Evolutionary conservation across 2,113 vertebrate species (phyloP), one percentile per base, ranked within the genome.

Genomic region (Stercorarius parasiticus): DNA sequence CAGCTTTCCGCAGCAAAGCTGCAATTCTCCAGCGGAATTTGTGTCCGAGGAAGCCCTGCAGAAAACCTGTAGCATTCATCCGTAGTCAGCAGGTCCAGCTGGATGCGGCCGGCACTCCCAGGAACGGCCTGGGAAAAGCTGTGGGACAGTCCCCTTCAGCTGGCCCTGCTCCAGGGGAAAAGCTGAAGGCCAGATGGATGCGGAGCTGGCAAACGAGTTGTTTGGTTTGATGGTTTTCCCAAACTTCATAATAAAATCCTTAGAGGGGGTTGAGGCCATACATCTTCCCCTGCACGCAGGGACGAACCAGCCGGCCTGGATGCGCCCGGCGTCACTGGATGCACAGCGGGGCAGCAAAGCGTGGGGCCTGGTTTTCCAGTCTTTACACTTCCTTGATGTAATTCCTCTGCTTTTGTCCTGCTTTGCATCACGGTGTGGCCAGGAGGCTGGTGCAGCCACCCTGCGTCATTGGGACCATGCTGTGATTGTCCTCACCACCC

Each of bases 251-350:
- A 27, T 64, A 18, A 82, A 85, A 87, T 52, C 34, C 49, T 61
- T 21, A n/a, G 56, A 85, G 43, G 58, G 36, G 16, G 16, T 13
- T 61, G 66, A 56, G 36, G 52, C 3, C 12, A 22, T 38, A 32
- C 11, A 29, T 49, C 49, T 8, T 82, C 14, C 32, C 9, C 43
- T 56, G 36, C 52, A 20, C 1, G 17, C 34, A 32, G 53, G 65
- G 36, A 53, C 0, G 11, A 40, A 79, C 32, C 34, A 49, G 26
- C 20, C 7, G 3, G 25, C 59, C 38, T 36, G 8, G 5, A n/a
- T 47, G 26, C 1, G 2, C 13, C 7, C n/a, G 27, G 52, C 0
- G 0, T 17, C 47, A 11, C 67, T 17, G 40, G 15, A 26, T 25
- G 15, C 25, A 50, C 17, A 32, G 26, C 0, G 2, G 17, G 43